Conservation (phyloP, 2,888 invertebrate genomes). For the Rhaphigaster nebulosa region DNA sequence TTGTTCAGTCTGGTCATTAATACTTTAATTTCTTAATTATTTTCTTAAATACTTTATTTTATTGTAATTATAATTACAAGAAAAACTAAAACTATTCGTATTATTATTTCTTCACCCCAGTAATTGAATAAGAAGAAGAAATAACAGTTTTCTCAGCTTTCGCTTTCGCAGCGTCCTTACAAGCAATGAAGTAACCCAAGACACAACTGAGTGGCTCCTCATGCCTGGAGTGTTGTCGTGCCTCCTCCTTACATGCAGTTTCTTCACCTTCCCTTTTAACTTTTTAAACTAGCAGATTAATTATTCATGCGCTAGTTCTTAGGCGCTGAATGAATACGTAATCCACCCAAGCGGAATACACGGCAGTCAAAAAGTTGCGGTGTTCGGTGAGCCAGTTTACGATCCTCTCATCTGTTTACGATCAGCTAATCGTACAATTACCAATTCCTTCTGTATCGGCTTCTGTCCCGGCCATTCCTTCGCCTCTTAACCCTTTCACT, state of each 20-base stretch:
- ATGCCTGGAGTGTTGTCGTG: neutral
- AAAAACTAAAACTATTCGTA: too few species aligned
- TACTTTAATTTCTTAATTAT: too few species aligned
- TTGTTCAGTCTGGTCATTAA: too few species aligned
- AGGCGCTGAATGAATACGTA: constrained; percentile 35
- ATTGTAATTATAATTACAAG: too few species aligned
- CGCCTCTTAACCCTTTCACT: neutral
- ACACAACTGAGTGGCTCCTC: neutral
- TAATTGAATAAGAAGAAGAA: neutral
- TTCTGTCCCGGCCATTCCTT: neutral
- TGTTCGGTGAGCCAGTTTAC: neutral
- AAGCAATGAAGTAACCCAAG: neutral
- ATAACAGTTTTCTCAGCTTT: neutral
- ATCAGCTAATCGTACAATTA: neutral
- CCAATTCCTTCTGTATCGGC: neutral
- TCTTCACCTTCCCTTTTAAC: constrained; percentile 29
- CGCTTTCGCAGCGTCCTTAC: neutral
- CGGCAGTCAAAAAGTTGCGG: neutral
- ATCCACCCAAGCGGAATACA: neutral
- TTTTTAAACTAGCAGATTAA: constrained; percentile 28
- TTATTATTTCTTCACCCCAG: neutral
- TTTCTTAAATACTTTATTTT: too few species aligned
- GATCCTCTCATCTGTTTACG: constrained; percentile 13
- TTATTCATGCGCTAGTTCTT: constrained; percentile 39
- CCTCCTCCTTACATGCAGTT: constrained; percentile 43